Conservation (phyloP, 2,797 vertebrate species). For the Manis crassicaudata region DNA sequence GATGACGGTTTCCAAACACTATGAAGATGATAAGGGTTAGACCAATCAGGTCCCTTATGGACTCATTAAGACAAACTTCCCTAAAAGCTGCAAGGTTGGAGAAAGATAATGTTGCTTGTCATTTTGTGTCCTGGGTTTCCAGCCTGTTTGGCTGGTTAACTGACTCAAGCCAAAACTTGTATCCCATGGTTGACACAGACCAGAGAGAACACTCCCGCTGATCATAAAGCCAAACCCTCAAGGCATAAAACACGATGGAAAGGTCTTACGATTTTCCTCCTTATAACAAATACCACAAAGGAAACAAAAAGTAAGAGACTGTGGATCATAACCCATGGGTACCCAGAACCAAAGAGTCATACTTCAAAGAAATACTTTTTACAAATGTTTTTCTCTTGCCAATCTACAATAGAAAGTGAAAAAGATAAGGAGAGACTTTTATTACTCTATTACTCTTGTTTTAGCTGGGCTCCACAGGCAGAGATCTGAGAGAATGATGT, state of each 20-base stretch:
- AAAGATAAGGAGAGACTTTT: background rate
- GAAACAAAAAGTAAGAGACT: background rate
- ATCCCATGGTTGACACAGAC: background rate
- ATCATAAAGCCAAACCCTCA: background rate
- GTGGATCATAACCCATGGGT: background rate
- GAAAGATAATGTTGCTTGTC: background rate
- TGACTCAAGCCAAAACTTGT: background rate
- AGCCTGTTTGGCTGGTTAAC: background rate
- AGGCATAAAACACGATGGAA: background rate
- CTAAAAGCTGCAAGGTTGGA: background rate
- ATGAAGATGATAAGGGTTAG: background rate
- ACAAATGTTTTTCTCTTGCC: background rate
- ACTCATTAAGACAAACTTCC: background rate
- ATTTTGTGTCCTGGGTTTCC: background rate
- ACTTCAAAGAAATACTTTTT: background rate
- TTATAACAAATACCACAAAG: background rate
- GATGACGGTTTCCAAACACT: background rate
- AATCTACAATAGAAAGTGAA: slow-evolving; percentile 25
- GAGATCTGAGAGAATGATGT: background rate
- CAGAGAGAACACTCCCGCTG: too few species aligned
- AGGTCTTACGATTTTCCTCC: background rate
- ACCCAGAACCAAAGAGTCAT: background rate
- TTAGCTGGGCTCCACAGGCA: background rate
- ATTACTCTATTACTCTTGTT: background rate
- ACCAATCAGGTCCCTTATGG: background rate